Percentiles rank a stretch among this genome's conserved stretches.
Evolutionary conservation across 2,888 invertebrate genomes (phyloP).

Genomic region (Schizotus pectinicornis): DNA sequence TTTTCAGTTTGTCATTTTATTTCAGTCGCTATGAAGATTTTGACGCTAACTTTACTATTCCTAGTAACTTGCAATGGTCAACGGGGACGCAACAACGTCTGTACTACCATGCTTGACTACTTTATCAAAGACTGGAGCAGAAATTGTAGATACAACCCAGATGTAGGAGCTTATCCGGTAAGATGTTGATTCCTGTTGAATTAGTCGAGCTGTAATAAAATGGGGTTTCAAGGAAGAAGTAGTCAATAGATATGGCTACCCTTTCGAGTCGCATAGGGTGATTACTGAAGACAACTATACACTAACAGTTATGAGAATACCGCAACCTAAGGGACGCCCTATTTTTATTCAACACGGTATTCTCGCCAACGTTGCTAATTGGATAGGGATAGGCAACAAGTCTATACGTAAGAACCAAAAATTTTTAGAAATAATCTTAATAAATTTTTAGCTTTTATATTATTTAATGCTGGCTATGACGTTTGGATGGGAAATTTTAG

Average conservation of each 20-base stretch:
- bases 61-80: background rate
- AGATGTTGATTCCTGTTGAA: background rate
- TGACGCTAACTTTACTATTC: background rate
- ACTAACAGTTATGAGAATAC: slow-evolving; percentile 2
- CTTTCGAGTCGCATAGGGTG: background rate
- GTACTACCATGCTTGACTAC: slow-evolving; percentile 1
- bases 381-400: background rate
- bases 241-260: background rate
- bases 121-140: background rate
- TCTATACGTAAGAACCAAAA: background rate
- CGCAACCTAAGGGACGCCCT: background rate
- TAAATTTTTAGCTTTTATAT: slow-evolving; percentile 62
- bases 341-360: slow-evolving; percentile 2
- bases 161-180: background rate
- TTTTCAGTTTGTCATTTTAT: no score
- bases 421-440: background rate
- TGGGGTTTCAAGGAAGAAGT: background rate
- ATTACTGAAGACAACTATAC: background rate
- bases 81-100: background rate
- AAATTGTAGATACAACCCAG: slow-evolving; percentile 6
- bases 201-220: background rate
- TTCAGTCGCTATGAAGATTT: background rate
- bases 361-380: background rate
- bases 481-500: slow-evolving; percentile 84
- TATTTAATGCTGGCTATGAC: slow-evolving; percentile 70